Conservation (phyloP, 2,888 invertebrate species). For the Stenotaenia linearis region DNA sequence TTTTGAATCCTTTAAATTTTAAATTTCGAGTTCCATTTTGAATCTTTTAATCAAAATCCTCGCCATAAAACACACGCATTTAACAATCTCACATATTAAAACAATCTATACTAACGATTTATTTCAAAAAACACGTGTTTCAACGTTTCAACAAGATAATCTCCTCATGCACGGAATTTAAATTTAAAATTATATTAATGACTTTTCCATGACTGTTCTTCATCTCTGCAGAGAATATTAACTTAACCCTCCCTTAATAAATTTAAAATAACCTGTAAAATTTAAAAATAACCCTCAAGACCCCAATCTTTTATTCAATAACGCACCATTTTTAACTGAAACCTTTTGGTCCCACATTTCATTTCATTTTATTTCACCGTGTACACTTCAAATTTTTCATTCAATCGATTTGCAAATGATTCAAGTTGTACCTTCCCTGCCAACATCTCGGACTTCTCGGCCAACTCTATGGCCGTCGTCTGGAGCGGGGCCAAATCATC, state of each 20-base stretch:
- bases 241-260: too few relatives aligned
- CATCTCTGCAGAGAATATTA: background rate
- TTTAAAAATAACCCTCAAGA: too few relatives aligned
- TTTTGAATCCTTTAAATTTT: too few relatives aligned
- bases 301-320: background rate
- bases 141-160: background rate
- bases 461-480: background rate
- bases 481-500: conserved; percentile 31
- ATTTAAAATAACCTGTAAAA: too few relatives aligned
- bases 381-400: conserved; percentile 9
- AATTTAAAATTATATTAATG: background rate
- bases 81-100: too few relatives aligned
- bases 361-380: background rate
- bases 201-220: background rate
- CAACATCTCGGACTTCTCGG: background rate
- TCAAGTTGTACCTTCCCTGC: background rate
- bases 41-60: too few relatives aligned
- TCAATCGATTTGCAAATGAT: conserved; percentile 3
- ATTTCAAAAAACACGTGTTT: background rate
- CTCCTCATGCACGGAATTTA: background rate
- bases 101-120: background rate
- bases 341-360: background rate
- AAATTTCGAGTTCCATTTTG: too few relatives aligned
- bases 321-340: background rate
- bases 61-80: too few relatives aligned